Evolutionary conservation across 2,797 vertebrate genomes (phyloP).

Genomic region (Chromobotia macracanthus): DNA sequence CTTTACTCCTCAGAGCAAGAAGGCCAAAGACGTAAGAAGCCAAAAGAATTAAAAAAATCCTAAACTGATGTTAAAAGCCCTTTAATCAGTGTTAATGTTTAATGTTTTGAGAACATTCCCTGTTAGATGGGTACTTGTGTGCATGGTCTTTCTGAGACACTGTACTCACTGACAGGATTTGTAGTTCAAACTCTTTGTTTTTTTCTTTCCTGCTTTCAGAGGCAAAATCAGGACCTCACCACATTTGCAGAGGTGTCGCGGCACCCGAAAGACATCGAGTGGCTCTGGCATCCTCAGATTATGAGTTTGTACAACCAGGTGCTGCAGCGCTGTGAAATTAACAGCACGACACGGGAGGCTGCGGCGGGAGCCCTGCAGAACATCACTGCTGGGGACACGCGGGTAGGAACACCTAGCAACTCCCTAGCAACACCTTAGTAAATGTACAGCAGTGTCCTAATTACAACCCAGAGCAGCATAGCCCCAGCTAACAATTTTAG

Average conservation of each 20-base stretch:
- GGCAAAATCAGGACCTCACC: slow-evolving; percentile 75
- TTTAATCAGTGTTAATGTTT: too few relatives aligned
- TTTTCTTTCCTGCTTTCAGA: slow-evolving; percentile 65
- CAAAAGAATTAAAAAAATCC: too few relatives aligned
- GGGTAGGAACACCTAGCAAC: slow-evolving; percentile 69
- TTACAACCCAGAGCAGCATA: too few relatives aligned
- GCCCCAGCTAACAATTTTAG: too few relatives aligned
- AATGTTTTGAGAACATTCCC: too few relatives aligned
- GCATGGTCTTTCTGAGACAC: too few relatives aligned
- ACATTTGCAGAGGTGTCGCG: slow-evolving; percentile 86
- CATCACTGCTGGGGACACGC: slow-evolving; percentile 89
- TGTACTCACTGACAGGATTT: not conserved
- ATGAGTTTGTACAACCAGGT: slow-evolving; percentile 82
- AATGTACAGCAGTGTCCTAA: too few relatives aligned
- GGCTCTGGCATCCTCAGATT: slow-evolving; percentile 92
- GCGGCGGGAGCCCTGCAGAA: slow-evolving; percentile 93
- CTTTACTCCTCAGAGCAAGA: slow-evolving; percentile 90
- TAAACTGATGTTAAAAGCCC: too few relatives aligned
- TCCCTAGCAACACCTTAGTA: too few relatives aligned
- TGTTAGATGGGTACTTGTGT: too few relatives aligned
- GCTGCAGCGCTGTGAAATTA: slow-evolving; percentile 83
- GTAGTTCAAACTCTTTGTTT: not conserved
- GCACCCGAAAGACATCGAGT: slow-evolving; percentile 82
- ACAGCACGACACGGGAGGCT: slow-evolving; percentile 86
- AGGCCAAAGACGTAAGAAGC: slow-evolving; percentile 82